Evolutionary conservation across 2,113 vertebrate species (phyloP), one percentile per base, ranked within the genome.

Genomic region (Arothron firmamentum): DNA sequence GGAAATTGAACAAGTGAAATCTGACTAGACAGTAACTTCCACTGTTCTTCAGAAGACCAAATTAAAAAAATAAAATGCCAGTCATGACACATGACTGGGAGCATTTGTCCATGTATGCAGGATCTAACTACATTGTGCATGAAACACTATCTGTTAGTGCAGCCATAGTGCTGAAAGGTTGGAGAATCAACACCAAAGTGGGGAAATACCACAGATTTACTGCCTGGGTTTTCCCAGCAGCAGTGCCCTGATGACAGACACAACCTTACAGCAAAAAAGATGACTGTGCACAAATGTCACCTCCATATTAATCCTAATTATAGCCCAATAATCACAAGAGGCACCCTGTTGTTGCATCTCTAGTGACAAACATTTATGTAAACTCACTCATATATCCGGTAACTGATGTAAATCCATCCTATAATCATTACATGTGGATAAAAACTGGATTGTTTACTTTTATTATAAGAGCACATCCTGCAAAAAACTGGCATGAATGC

Each of bases 291-390:
- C 56, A 67, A 74, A 75, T 68, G 65, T 76, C 70, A 72, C 56
- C 48, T 68, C 58, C 56, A 85, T 65, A 47, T 66, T 62, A 80
- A 74, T 74, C 69, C 75, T 72, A 84, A 80, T 81, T 74, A 61
- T 73, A 60, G 43, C 49, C 59, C 55, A 14, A 53, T 8, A 41
- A 65, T 79, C 80, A 82, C 71, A 75, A 66, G 67, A 80, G 54
- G 23, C 8, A 10, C 34, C 34, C 34, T 2, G 34, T 38, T 10
- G 34, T 38, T 38, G 34, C 34, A 11, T 4, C 34, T 38, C 8
- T 38, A 12, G 34, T 38, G 34, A 38, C 34, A 11, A 38, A 38
- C 6, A 11, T 12, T 12, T 12, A 38, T 38, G 34, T 10, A 11
- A 0, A 38, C 2, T 38, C 34, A 38, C 1, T 12, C 34, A 12